These are phyloP conservation scores for Therioaphis trifolii DNA, from an alignment of 2,888 invertebrate species.

Conservation along the genomic window DNA sequence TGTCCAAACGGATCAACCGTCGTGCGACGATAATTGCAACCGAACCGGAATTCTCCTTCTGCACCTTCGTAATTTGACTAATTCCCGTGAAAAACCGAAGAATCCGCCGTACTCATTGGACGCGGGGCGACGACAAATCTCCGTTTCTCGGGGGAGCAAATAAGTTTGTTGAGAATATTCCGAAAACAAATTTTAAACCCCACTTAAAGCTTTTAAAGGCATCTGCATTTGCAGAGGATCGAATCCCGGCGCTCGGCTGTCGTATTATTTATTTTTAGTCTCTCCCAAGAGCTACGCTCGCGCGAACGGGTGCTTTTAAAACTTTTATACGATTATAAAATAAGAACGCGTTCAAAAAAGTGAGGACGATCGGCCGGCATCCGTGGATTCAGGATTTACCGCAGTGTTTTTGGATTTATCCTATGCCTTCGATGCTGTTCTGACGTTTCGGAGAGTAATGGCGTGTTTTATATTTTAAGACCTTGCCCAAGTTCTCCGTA, in stretches of 20 bases:
- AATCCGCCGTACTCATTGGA: no score
- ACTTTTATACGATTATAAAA: not conserved
- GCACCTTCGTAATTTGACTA: not conserved
- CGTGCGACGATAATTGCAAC: not conserved
- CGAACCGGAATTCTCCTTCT: not conserved
- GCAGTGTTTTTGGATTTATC: no score
- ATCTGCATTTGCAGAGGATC: not conserved
- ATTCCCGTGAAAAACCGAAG: not conserved
- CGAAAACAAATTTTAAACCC: conserved; percentile 14
- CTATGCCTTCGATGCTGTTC: no score
- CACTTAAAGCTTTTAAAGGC: conserved; percentile 24
- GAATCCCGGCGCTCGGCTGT: not conserved
- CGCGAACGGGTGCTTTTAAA: not conserved
- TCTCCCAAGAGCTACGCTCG: not conserved
- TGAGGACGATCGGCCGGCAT: no score
- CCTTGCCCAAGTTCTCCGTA: no score
- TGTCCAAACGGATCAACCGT: not conserved
- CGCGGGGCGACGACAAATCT: conserved; percentile 13
- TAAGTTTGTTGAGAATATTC: conserved; percentile 1
- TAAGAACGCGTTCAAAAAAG: no score
- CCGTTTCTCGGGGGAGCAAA: not conserved
- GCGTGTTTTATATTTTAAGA: no score
- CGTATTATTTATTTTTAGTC: not conserved
- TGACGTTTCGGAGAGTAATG: no score
- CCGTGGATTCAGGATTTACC: no score